These are phyloP conservation scores for Aphaenogaster floridana DNA, from an alignment of 1,140 invertebrate species.

Conservation along the genomic window DNA sequence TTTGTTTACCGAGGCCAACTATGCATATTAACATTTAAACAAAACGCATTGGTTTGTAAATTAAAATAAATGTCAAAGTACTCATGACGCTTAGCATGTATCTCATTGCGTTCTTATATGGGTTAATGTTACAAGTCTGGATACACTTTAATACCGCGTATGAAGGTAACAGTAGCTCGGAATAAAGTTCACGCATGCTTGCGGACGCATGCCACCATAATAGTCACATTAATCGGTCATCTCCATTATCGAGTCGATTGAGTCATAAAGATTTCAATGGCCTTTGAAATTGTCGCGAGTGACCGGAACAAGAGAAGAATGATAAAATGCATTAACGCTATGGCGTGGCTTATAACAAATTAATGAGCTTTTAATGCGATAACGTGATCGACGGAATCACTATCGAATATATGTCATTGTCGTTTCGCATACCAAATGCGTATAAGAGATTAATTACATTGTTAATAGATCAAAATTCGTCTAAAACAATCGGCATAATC, in stretches of 20 bases:
- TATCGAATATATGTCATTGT: constrained; percentile 28
- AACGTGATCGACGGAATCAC: constrained; percentile 29
- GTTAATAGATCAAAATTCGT: constrained; percentile 13
- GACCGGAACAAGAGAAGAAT: constrained; percentile 32
- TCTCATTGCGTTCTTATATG: not conserved
- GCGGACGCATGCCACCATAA: constrained; percentile 26
- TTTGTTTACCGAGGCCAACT: not conserved
- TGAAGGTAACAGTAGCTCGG: not conserved
- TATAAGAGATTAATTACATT: not conserved
- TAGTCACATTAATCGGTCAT: constrained; percentile 73
- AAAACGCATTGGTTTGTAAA: not conserved
- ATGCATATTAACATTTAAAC: not conserved
- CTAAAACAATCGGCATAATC: not conserved
- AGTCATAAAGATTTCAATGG: constrained; percentile 71
- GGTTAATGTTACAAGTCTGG: not conserved
- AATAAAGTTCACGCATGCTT: constrained; percentile 9
- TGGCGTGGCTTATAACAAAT: constrained; percentile 39
- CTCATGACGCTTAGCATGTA: not conserved
- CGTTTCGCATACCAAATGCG: not conserved
- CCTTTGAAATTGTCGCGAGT: constrained; percentile 45
- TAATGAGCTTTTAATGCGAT: constrained; percentile 41
- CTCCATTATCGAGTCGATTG: constrained; percentile 59
- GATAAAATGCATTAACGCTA: constrained; percentile 46
- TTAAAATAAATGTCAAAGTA: constrained; percentile 13
- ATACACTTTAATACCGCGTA: not conserved